Conservation (phyloP, 2,888 invertebrate genomes). For the Strigamia crassipes region DNA sequence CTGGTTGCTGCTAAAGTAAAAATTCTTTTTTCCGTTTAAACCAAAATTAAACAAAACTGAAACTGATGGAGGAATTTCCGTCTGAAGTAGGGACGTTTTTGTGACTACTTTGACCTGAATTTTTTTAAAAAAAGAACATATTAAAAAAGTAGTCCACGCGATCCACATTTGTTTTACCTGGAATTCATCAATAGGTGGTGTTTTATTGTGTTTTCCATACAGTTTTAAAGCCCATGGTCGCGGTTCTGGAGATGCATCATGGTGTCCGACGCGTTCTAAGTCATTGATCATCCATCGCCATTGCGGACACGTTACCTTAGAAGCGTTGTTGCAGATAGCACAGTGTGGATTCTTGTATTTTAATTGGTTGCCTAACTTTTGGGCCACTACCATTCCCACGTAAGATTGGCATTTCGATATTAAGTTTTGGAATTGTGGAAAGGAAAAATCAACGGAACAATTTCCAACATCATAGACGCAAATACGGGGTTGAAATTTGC, state of each 20-base stretch:
- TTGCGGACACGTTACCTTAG: background rate
- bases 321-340: background rate
- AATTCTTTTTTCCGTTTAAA: background rate
- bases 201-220: background rate
- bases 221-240: background rate
- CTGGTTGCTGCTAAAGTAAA: background rate
- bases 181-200: background rate
- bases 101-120: background rate
- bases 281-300: background rate
- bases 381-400: background rate
- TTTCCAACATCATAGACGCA: background rate
- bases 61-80: background rate
- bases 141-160: too few relatives aligned
- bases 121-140: background rate
- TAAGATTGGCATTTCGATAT: background rate
- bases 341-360: background rate
- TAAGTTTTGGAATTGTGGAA: background rate
- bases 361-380: background rate
- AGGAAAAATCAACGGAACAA: background rate
- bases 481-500: background rate
- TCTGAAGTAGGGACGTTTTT: background rate
- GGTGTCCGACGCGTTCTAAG: background rate
- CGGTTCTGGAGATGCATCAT: background rate
- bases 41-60: slow-evolving; percentile 33
- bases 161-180: background rate